Conservation (phyloP, 1,140 invertebrate genomes). For the Sycobia sp. region DNA sequence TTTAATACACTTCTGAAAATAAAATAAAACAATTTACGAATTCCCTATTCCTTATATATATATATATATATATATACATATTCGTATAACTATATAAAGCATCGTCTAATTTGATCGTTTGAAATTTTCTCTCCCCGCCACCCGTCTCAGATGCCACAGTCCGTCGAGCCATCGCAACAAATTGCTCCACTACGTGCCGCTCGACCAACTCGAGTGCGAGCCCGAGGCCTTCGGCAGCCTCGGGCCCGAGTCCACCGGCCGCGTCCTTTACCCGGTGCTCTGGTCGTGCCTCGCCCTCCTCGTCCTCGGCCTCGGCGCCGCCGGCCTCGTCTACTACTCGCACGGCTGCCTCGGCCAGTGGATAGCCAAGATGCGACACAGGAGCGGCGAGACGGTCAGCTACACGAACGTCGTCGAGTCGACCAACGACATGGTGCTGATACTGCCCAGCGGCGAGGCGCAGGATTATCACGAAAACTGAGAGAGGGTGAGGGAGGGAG, state of each 20-base stretch:
- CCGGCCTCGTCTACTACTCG: slow-evolving; percentile 43
- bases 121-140: no score
- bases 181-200: slow-evolving; percentile 45
- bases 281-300: slow-evolving; percentile 48
- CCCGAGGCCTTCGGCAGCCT: neutral
- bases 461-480: slow-evolving; percentile 49
- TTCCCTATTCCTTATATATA: no score
- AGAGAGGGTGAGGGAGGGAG: no score
- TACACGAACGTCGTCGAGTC: slow-evolving; percentile 58
- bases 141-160: slow-evolving; percentile 50
- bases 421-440: slow-evolving; percentile 55
- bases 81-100: no score
- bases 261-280: slow-evolving; percentile 41
- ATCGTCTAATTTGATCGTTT: no score
- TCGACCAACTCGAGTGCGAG: slow-evolving; percentile 49
- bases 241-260: neutral
- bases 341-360: slow-evolving; percentile 48
- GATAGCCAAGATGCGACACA: slow-evolving; percentile 47
- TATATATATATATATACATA: no score
- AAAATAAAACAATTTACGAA: no score
- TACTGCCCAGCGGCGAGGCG: slow-evolving; percentile 49
- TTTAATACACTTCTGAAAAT: no score
- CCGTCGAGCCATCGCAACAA: slow-evolving; percentile 43
- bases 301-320: slow-evolving; percentile 39
- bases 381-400: slow-evolving; percentile 50